Conservation (phyloP, 2,797 vertebrate species). For the Columba guinea region DNA sequence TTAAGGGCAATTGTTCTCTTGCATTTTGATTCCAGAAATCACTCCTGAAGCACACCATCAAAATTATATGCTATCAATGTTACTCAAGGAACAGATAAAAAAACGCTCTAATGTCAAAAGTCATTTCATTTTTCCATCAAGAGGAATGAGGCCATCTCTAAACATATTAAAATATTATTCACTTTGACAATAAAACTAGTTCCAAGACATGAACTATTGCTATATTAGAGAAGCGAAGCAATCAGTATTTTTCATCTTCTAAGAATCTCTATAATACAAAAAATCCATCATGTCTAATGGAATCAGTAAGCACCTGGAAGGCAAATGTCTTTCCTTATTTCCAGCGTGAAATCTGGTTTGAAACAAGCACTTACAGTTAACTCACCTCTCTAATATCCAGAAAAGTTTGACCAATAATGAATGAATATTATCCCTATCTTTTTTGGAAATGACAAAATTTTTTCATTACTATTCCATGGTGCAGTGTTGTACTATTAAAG, state of each 20-base stretch:
- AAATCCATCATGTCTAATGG: conserved; percentile 76
- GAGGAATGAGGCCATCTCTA: conserved; percentile 70
- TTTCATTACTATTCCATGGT: conserved; percentile 15
- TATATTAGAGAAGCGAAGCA: conserved; percentile 73
- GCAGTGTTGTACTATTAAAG: background rate
- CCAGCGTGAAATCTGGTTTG: conserved; percentile 60
- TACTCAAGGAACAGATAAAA: conserved; percentile 70
- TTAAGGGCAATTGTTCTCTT: background rate
- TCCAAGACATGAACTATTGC: conserved; percentile 77
- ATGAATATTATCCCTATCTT: background rate
- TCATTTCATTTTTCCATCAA: conserved; percentile 73
- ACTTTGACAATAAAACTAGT: conserved; percentile 79
- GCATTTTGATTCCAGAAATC: conserved; percentile 46
- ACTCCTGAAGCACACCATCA: conserved; percentile 48
- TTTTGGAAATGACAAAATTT: background rate
- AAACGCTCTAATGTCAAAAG: conserved; percentile 71
- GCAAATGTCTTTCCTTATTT: conserved; percentile 73
- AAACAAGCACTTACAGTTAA: conserved; percentile 68
- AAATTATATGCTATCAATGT: conserved; percentile 62
- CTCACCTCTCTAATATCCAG: conserved; percentile 33
- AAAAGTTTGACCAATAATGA: conserved; percentile 49
- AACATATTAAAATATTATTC: conserved; percentile 82
- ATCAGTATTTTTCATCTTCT: conserved; percentile 77
- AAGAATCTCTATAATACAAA: conserved; percentile 75
- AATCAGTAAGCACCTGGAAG: conserved; percentile 76